phyloP scores from a whole-genome alignment of 1,140 invertebrate species.

The Branchinecta lynchi region DNA sequence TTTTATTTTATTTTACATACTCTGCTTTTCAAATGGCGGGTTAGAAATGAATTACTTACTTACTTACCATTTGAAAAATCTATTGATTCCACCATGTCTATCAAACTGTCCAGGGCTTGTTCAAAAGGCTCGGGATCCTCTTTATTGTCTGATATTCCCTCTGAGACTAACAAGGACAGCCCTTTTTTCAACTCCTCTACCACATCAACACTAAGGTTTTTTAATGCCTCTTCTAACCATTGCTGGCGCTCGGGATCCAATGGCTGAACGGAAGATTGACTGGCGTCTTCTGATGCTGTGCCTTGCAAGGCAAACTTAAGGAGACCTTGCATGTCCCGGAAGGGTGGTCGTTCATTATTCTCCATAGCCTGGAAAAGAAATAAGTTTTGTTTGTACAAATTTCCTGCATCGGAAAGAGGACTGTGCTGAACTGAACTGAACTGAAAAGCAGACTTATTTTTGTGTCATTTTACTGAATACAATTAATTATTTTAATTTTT shows the following conservation, averaged over 20 bases:
- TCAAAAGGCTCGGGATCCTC: constrained; percentile 38
- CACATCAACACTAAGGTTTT: constrained; percentile 46
- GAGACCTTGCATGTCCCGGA: constrained; percentile 39
- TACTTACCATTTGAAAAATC: constrained; percentile 51
- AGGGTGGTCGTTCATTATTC: constrained; percentile 30
- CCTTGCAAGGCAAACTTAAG: constrained; percentile 47
- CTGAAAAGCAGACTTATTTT: too few species aligned
- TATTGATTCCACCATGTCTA: constrained; percentile 47
- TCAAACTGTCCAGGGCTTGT: constrained; percentile 42
- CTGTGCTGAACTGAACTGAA: too few species aligned
- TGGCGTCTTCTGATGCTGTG: constrained; percentile 39
- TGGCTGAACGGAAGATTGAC: constrained; percentile 32
- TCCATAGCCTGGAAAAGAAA: constrained; percentile 12
- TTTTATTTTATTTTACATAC: too few species aligned
- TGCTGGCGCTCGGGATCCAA: constrained; percentile 47
- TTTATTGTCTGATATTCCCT: constrained; percentile 36
- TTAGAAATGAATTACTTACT: too few species aligned
- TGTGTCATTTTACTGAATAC: too few species aligned
- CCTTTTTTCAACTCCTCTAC: constrained; percentile 43
- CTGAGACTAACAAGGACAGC: constrained; percentile 39
- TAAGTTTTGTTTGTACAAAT: too few species aligned
- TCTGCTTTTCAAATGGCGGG: too few species aligned
- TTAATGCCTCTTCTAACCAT: constrained; percentile 50
- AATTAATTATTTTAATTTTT: too few species aligned
- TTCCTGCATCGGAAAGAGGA: too few species aligned